Evolutionary conservation across 2,797 vertebrate genomes (phyloP), one percentile per base, ranked within the genome.

Genomic region (Brachymystax lenok): DNA sequence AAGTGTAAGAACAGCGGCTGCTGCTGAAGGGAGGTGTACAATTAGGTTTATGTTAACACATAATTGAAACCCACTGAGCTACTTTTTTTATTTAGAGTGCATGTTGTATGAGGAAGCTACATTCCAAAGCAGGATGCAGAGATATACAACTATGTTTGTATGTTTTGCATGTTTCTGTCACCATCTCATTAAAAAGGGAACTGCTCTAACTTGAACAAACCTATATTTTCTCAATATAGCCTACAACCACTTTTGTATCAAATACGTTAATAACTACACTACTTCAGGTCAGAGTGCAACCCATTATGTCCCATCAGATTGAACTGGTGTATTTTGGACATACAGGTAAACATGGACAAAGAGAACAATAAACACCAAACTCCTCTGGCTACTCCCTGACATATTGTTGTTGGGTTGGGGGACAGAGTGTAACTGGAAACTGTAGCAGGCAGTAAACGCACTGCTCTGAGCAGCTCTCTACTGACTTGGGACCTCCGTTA

Each of bases 401-500:
- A 59, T 21, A 59, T 46, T 46, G 40, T 13, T 46, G 40, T 46
- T 46, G 40, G 40, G 40, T 46, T 46, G 40, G 12, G 40, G 40
- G 40, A 46, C 40, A 46, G 10, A 46, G 40, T 66, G 27, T 5
- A 66, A 30, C 27, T 66, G 63, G 63, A 13, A 28, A 27, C 14
- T 73, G 71, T 33, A 35, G 71, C 56, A 59, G 56, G n/a, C 56
- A 46, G 40, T 72, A 77, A 88, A 93, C 92, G 92, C 92, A 94
- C 94, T 93, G 92, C 94, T 93, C 93, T 84, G 86, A 90, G 92
- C 84, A 93, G 94, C 93, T 95, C 94, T 95, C 40, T 46, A 46
- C 92, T 94, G 96, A 96, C 96, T 95, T 94, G 91, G 95, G 96
- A 97, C 95, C 95, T 94, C 95, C 95, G 96, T 95, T 95, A 95